Evolutionary conservation across 2,113 vertebrate genomes (phyloP).

Genomic region (Formicarius rufipectus): DNA sequence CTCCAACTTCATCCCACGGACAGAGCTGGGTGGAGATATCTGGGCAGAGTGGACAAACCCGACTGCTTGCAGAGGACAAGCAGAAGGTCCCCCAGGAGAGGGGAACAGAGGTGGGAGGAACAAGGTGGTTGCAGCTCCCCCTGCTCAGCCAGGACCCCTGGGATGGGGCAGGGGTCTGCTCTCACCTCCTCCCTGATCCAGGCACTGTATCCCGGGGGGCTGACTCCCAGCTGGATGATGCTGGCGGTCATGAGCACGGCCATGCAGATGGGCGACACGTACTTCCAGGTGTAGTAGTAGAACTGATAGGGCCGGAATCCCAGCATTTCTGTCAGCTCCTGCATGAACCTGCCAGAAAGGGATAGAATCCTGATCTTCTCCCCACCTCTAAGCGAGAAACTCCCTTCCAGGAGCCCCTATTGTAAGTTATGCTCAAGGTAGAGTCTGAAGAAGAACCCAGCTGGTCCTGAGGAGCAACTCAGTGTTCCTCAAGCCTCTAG

Average conservation of each 20-base stretch:
- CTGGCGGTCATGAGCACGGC: constrained; percentile 86
- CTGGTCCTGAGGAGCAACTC: not conserved
- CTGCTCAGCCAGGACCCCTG: not conserved
- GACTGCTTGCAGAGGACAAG: not conserved
- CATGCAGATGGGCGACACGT: constrained; percentile 91
- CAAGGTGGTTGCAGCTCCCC: not conserved
- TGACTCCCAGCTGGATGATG: constrained; percentile 91
- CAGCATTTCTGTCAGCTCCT: constrained; percentile 97
- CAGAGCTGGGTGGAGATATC: not conserved
- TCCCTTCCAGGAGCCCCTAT: not conserved
- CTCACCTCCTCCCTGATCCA: constrained; percentile 95
- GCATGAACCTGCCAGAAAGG: constrained; percentile 86
- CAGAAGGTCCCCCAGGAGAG: not conserved
- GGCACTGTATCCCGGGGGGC: constrained; percentile 91
- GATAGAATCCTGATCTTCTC: fast-evolving
- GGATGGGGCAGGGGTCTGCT: not conserved
- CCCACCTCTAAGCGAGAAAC: not conserved
- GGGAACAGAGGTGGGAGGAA: not conserved
- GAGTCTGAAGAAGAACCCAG: not conserved
- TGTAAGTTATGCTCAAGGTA: fast-evolving
- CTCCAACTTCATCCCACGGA: not conserved
- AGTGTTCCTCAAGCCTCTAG: not conserved
- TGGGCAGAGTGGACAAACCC: not conserved
- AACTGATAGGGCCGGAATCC: constrained; percentile 90
- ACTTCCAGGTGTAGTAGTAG: constrained; percentile 98